These are phyloP conservation scores for Takifugu bimaculatus DNA, from an alignment of 2,113 vertebrate genomes.

Conservation along the genomic window DNA sequence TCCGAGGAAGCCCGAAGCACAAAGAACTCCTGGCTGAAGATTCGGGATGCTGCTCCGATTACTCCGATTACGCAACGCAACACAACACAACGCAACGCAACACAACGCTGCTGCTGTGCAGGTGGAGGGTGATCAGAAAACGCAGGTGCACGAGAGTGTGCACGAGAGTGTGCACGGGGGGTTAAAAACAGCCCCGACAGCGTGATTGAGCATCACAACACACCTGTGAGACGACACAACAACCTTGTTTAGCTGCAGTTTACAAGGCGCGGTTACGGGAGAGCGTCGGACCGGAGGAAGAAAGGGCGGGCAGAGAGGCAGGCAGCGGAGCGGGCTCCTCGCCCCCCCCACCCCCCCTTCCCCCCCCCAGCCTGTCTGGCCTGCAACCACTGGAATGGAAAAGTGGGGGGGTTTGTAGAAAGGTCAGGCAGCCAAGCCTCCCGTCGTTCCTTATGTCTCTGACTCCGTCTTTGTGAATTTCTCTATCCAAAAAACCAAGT, in stretches of 20 bases:
- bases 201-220: slow-evolving; percentile 54
- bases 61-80: slow-evolving; percentile 30
- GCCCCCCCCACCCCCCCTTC: neutral
- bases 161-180: slow-evolving; percentile 37
- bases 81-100: slow-evolving; percentile 10
- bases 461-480: slow-evolving; percentile 37
- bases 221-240: slow-evolving; percentile 34
- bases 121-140: slow-evolving; percentile 39
- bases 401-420: slow-evolving; percentile 69
- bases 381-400: slow-evolving; percentile 72
- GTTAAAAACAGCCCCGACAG: slow-evolving; percentile 54
- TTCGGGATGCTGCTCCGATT: slow-evolving; percentile 35
- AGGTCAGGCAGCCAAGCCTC: slow-evolving; percentile 71
- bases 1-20: slow-evolving; percentile 54
- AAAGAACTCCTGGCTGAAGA: slow-evolving; percentile 43
- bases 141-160: slow-evolving; percentile 19
- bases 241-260: slow-evolving; percentile 3
- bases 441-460: slow-evolving; percentile 49
- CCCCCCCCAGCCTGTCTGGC: slow-evolving; percentile 65
- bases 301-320: slow-evolving; percentile 45
- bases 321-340: slow-evolving; percentile 24
- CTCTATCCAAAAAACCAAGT: slow-evolving; percentile 31
- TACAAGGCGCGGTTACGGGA: slow-evolving; percentile 33
- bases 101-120: slow-evolving; percentile 15
- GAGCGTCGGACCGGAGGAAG: slow-evolving; percentile 13